phyloP scores from a whole-genome alignment of 2,888 invertebrate genomes.

The Andrena dorsata region DNA sequence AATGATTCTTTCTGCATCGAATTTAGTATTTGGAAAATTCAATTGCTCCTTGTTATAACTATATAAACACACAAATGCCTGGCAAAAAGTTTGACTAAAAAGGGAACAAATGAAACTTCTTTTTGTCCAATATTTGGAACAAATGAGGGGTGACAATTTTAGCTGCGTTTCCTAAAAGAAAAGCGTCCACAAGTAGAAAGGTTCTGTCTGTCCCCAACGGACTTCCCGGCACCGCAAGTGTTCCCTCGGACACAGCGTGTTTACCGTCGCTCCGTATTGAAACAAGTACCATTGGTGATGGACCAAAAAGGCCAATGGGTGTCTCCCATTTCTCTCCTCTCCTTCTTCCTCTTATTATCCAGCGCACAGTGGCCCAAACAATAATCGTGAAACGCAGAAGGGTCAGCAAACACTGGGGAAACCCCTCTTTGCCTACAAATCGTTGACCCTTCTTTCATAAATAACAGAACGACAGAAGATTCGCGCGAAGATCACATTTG shows the following conservation, averaged over 20 bases:
- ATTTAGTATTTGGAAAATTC: no score
- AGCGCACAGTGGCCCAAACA: background rate
- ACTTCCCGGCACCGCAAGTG: background rate
- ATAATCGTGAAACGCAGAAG: background rate
- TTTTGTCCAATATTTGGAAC: no score
- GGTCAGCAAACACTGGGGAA: background rate
- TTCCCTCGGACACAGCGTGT: background rate
- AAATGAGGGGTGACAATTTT: no score
- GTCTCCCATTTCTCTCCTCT: background rate
- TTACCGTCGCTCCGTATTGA: conserved; percentile 4
- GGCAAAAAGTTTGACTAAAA: no score
- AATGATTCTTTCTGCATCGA: no score
- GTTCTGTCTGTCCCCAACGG: background rate
- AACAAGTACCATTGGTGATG: background rate
- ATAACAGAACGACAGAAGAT: no score
- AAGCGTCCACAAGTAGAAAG: no score
- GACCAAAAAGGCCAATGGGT: background rate
- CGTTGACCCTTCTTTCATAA: background rate
- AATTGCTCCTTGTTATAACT: no score
- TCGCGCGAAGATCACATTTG: no score
- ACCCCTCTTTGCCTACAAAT: background rate
- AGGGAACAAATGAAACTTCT: no score
- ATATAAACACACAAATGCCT: no score
- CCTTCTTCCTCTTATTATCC: background rate
- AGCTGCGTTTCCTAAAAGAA: no score